Percentiles rank a stretch among this genome's conserved stretches.
These are phyloP conservation scores for Nasonia vitripennis DNA, from an alignment of 1,140 invertebrate genomes.

Conservation along the genomic window DNA sequence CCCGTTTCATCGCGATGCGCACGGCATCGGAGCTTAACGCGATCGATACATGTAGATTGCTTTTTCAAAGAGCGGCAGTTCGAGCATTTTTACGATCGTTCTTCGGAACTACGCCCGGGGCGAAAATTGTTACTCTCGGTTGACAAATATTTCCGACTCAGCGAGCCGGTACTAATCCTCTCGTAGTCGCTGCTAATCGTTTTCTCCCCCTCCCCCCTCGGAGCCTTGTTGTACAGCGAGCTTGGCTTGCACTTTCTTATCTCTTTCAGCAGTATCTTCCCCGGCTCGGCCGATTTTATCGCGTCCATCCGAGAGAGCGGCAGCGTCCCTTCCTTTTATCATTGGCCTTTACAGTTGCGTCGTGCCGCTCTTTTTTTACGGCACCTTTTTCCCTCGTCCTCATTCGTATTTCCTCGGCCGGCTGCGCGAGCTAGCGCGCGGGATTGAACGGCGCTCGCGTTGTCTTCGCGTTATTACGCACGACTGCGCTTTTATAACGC, in stretches of 20 bases:
- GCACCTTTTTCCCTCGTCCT: slow-evolving; percentile 15
- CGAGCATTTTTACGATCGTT: too few species aligned
- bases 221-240: not conserved
- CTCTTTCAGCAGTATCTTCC: slow-evolving; percentile 23
- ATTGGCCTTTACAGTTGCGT: slow-evolving; percentile 22
- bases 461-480: slow-evolving; percentile 66
- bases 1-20: too few species aligned
- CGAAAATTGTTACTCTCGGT: not conserved
- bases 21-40: not conserved
- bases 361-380: not conserved
- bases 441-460: slow-evolving; percentile 40
- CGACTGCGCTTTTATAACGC: slow-evolving; percentile 61
- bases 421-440: not conserved
- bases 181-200: slow-evolving; percentile 25
- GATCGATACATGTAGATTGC: not conserved
- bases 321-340: slow-evolving; percentile 13
- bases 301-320: not conserved
- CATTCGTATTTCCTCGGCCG: slow-evolving; percentile 1
- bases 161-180: not conserved
- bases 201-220: not conserved
- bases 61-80: too few species aligned
- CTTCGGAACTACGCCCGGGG: not conserved
- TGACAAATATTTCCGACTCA: slow-evolving; percentile 30
- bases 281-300: slow-evolving; percentile 28
- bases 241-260: slow-evolving; percentile 42